Evolutionary conservation across 2,888 invertebrate species (phyloP), one percentile per base, ranked within the genome.

Genomic region (Drosophila sordidula): DNA sequence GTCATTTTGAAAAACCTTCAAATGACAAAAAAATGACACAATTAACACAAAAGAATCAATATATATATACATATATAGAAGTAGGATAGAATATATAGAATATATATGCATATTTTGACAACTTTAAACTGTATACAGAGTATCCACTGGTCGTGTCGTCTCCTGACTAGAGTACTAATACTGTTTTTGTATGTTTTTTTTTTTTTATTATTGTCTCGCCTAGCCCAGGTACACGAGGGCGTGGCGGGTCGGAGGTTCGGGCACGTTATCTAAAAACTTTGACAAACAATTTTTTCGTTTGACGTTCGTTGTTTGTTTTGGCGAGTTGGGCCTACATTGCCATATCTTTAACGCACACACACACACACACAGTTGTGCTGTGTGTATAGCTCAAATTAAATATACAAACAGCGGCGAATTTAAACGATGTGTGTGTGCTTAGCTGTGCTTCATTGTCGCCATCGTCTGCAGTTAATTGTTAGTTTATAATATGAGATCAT

Each of bases 401-500:
- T 87, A 72, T 68, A 80, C 80, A 83, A 83, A 83, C 86, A 87
- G 66, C 68, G 70, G 76, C 75, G 59, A 63, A 71, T 54, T 66
- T 45, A 44, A n/a, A n/a, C 44, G 25, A 25, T 8, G 47, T 47
- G 29, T 59, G 44, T 36, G 16, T 45, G 9, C 18, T 18, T 51
- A 46, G 42, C 29, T 63, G 51, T 52, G 50, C 34, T 50, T 42
- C 52, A 32, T 36, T 22, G 26, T 16, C 42, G 29, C 12, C 25
- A 44, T 46, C 22, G 57, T 58, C 58, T 62, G 61, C 61, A 80
- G 75, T 80, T 84, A 84, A 87, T 82, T 87, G 81, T 84, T 84
- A 81, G 87, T 82, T 87, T 87, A 75, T 76, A 73, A 73, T 79
- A 81, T 81, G 81, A 87, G 87, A 87, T 81, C 81, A 81, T 83